A percentile compares a stretch with the other conserved stretches of the same genome.
Evolutionary conservation across 2,888 invertebrate genomes (phyloP).

Genomic region (Pristionchus entomophagus): DNA sequence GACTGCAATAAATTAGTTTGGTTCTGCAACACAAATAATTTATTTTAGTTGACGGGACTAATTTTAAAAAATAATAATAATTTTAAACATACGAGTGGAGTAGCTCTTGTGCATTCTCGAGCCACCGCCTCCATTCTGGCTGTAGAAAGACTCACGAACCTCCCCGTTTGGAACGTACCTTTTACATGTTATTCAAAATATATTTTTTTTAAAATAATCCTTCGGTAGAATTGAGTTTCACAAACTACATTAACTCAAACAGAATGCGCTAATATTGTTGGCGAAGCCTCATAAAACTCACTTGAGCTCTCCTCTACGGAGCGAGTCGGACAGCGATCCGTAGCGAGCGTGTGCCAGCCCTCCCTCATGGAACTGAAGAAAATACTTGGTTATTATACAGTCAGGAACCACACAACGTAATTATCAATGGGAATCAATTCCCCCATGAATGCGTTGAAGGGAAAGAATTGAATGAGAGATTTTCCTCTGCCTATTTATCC

Average conservation of each 20-base stretch:
- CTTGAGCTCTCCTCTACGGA: slow-evolving; percentile 72
- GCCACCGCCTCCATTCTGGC: slow-evolving; percentile 50
- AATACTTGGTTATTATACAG: neutral
- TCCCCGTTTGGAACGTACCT: slow-evolving; percentile 73
- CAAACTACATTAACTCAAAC: no score
- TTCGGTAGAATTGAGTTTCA: no score
- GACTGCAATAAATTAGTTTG: no score
- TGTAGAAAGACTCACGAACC: slow-evolving; percentile 60
- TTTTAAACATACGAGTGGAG: slow-evolving; percentile 66
- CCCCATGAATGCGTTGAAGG: no score
- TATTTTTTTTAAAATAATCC: no score
- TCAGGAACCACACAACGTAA: no score
- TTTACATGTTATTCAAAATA: slow-evolving; percentile 28
- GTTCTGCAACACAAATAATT: no score
- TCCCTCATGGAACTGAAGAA: slow-evolving; percentile 55
- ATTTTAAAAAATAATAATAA: neutral
- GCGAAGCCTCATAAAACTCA: slow-evolving; percentile 53
- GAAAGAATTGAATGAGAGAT: no score
- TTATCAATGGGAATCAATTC: no score
- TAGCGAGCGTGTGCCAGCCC: slow-evolving; percentile 73
- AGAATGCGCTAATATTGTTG: no score
- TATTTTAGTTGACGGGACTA: no score
- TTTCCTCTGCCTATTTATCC: no score
- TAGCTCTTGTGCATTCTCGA: slow-evolving; percentile 73
- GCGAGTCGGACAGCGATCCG: slow-evolving; percentile 72